Evolutionary conservation across 2,113 vertebrate genomes (phyloP).

Genomic region (Tenrec ecaudatus): DNA sequence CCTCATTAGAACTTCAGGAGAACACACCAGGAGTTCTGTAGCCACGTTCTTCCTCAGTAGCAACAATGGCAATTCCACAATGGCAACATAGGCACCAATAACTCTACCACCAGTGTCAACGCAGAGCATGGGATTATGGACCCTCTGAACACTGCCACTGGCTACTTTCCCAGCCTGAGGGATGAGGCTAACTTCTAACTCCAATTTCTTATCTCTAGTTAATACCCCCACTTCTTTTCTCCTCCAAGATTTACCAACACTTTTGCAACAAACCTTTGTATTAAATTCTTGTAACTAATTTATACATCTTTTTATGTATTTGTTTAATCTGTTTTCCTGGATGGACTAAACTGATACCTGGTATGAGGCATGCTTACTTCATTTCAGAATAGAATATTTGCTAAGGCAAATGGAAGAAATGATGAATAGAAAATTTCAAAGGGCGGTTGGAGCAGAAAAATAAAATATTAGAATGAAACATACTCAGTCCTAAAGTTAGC

Average conservation of each 20-base stretch:
- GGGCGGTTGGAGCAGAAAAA: too few relatives aligned
- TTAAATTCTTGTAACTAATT: neutral
- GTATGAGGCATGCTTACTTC: neutral
- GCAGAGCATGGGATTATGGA: fast-evolving
- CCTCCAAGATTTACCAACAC: neutral
- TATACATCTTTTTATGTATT: too few relatives aligned
- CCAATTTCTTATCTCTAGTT: neutral
- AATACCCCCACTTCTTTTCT: neutral
- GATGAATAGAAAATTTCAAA: too few relatives aligned
- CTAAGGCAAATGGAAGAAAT: too few relatives aligned
- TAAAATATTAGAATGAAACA: too few relatives aligned
- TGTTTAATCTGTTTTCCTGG: neutral
- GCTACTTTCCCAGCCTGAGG: neutral
- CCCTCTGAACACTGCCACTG: neutral
- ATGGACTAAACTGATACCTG: neutral
- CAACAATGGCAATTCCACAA: neutral
- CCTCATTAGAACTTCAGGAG: neutral
- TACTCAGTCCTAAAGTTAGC: too few relatives aligned
- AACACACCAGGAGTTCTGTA: too few relatives aligned
- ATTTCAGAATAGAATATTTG: neutral
- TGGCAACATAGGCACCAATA: fast-evolving
- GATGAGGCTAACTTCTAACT: too few relatives aligned
- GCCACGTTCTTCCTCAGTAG: fast-evolving
- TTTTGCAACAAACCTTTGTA: neutral
- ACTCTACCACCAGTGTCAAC: fast-evolving